These are phyloP conservation scores for Himalopsyche phryganea DNA, from an alignment of 1,140 invertebrate genomes.

Conservation along the genomic window DNA sequence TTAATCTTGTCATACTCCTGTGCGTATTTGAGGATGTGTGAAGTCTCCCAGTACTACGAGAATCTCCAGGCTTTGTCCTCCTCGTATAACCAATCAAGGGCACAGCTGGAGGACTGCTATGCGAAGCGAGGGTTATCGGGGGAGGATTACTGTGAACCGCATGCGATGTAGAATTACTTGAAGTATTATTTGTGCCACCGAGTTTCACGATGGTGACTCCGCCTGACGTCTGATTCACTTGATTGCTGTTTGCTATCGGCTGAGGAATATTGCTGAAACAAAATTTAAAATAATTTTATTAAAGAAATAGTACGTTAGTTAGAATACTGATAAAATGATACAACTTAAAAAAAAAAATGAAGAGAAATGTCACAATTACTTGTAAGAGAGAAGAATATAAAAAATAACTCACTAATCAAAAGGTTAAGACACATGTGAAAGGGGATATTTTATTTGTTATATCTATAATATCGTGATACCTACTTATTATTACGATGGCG, in stretches of 20 bases:
- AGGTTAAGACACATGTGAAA: too few relatives aligned
- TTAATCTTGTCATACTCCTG: conserved; percentile 69
- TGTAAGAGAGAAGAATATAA: too few relatives aligned
- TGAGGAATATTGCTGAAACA: conserved; percentile 25
- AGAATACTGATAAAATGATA: too few relatives aligned
- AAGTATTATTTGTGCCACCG: conserved; percentile 46
- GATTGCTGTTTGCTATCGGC: conserved; percentile 33
- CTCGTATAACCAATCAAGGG: conserved; percentile 56
- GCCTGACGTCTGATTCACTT: conserved; percentile 66
- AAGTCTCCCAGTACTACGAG: conserved; percentile 64
- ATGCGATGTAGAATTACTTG: conserved; percentile 17
- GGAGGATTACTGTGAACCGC: conserved; percentile 4
- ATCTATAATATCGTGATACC: too few relatives aligned
- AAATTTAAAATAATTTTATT: conserved; percentile 1
- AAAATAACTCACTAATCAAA: too few relatives aligned
- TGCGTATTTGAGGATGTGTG: conserved; percentile 66
- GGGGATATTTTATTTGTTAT: too few relatives aligned
- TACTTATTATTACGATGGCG: conserved; percentile 59
- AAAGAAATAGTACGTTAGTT: too few relatives aligned
- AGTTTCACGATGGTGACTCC: conserved; percentile 75
- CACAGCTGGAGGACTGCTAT: conserved; percentile 31
- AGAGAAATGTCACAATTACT: too few relatives aligned
- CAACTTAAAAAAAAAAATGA: too few relatives aligned
- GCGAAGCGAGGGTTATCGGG: conserved; percentile 17
- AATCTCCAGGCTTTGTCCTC: conserved; percentile 63